Base-by-base conservation (phyloP, 37 sponge, comb jelly and placozoan genomes). In the Eunapius fragilis region DNA sequence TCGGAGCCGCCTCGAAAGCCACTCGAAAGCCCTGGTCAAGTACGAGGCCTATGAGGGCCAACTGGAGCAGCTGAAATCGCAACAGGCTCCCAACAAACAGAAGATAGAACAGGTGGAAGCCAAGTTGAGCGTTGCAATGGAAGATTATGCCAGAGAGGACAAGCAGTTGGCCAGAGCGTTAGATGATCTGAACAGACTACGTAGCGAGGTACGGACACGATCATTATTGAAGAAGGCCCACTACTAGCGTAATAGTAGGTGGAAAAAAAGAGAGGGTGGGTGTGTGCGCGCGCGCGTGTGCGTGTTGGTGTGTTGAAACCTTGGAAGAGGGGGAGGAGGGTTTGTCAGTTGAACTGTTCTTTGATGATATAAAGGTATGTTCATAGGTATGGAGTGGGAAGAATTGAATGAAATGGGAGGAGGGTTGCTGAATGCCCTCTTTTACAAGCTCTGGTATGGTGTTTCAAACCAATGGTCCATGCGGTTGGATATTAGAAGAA, bases 61-160 rank as follows among this genome's bases (percentile, higher is more conserved):
- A 70, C 24, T 88, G 69, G 93, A 92, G 68, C 28, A 31, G 28
- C 26, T 92, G 49, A 71, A 33, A 2, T 11, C 13, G 0, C 70
- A 86, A 22, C 49, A 27, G 47, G 75, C 67, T 1, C 35, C 90
- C 11, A 74, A 72, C 74, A 35, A 67, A 26, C 72, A 73, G 26
- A 88, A 92, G 79, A 7, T 84, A 70, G 93, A 91, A n/a, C 87
- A 91, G 45, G 82, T 83, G 35, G 90, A 92, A 83, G 38, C 25
- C 0, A 88, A 88, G 79, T 86, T 92, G 41, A 76, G 80, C 22
- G 7, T 25, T 32, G 77, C 93, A n/a, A 77, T 81, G 78, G 37
- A 76, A 31, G 89, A 88, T 3, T 92, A 80, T 86, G 86, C 86
- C 30, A 69, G 81, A 74, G 82, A 89, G 32, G 90, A 89, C 80